Conservation (phyloP, 1,140 invertebrate genomes). For the Heliothis subflexa region DNA sequence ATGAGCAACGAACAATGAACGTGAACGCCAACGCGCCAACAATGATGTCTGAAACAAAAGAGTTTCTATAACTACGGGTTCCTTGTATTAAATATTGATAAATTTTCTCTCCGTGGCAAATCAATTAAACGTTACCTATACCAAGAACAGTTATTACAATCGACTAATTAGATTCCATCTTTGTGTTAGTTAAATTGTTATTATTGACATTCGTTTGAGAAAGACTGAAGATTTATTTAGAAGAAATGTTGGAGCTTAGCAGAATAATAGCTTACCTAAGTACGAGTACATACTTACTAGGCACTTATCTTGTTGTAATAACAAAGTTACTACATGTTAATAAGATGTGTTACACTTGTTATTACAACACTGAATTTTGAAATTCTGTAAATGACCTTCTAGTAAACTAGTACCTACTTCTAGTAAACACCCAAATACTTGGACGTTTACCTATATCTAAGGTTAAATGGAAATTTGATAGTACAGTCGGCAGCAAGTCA, state of each 20-base stretch:
- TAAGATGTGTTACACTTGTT: too few relatives aligned
- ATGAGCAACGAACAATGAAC: background rate
- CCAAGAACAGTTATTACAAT: background rate
- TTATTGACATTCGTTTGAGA: background rate
- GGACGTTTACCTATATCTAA: too few relatives aligned
- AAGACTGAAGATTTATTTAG: background rate
- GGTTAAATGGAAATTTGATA: too few relatives aligned
- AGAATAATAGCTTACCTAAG: too few relatives aligned
- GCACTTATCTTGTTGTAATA: too few relatives aligned
- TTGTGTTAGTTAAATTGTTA: constrained; percentile 20
- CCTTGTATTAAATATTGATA: background rate
- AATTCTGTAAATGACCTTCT: too few relatives aligned
- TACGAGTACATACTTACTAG: too few relatives aligned
- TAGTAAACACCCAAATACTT: too few relatives aligned
- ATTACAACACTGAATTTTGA: too few relatives aligned
- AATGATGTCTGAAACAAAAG: constrained; percentile 16
- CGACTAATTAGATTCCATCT: background rate
- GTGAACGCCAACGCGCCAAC: constrained; percentile 15
- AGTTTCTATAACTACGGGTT: constrained; percentile 20
- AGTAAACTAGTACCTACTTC: too few relatives aligned
- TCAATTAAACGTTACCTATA: background rate
- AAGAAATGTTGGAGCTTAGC: background rate
- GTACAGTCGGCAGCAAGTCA: too few relatives aligned
- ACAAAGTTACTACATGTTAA: too few relatives aligned
- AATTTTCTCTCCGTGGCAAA: background rate